phyloP scores from a whole-genome alignment of 1,140 invertebrate species.

The Sweltsa coloradensis region DNA sequence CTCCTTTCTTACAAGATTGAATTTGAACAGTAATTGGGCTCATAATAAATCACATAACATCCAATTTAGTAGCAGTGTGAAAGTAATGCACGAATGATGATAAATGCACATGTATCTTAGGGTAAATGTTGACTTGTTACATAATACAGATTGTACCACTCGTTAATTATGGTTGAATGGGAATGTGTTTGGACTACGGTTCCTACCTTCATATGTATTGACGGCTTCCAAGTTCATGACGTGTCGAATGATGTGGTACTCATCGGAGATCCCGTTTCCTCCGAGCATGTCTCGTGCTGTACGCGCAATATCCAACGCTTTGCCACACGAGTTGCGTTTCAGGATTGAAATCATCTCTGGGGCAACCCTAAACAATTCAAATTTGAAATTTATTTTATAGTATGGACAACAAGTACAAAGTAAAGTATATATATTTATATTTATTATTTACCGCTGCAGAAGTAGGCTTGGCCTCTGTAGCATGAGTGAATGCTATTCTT shows the following conservation, averaged over 20 bases:
- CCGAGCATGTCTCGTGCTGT: conserved; percentile 90
- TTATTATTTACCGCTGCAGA: no score
- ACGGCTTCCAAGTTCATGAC: conserved; percentile 97
- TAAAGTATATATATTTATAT: no score
- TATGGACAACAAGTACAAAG: no score
- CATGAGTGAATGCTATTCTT: no score
- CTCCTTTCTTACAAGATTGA: background rate
- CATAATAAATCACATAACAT: background rate
- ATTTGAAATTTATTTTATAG: no score
- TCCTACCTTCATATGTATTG: conserved; percentile 93
- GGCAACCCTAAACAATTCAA: conserved; percentile 56
- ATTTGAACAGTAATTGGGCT: background rate
- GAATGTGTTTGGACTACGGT: no score
- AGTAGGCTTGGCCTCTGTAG: no score
- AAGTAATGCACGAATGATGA: background rate
- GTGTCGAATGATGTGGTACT: conserved; percentile 94
- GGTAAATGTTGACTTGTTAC: background rate
- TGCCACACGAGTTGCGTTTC: conserved; percentile 92
- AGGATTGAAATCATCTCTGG: conserved; percentile 96
- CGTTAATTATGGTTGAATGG: no score
- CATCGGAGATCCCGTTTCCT: conserved; percentile 90
- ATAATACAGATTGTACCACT: background rate
- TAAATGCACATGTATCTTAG: background rate
- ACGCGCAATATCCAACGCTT: conserved; percentile 89
- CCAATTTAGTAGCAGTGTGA: background rate